Conservation (phyloP, 2,888 invertebrate species). For the Bellardia bayeri region DNA sequence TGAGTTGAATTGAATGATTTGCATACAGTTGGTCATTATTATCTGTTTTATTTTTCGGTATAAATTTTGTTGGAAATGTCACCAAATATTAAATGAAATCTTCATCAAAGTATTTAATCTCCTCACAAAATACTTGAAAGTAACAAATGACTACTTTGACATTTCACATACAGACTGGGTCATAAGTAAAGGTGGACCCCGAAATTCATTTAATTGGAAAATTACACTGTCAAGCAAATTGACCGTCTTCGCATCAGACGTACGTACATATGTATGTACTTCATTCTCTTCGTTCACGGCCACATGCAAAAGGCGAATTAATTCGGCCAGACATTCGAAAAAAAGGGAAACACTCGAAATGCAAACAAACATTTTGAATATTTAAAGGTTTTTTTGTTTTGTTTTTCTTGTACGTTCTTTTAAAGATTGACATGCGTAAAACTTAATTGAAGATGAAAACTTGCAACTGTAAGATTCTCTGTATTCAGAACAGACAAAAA, state of each 20-base stretch:
- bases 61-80: slow-evolving; percentile 61
- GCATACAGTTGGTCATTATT: slow-evolving; percentile 44
- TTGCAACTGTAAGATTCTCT: slow-evolving; percentile 73
- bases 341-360: slow-evolving; percentile 29
- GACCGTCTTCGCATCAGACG: slow-evolving; percentile 63
- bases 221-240: slow-evolving; percentile 72
- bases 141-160: slow-evolving; percentile 68
- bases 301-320: slow-evolving; percentile 57
- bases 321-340: slow-evolving; percentile 46
- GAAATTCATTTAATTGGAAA: slow-evolving; percentile 73
- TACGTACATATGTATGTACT: neutral
- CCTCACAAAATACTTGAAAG: slow-evolving; percentile 41
- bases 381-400: slow-evolving; percentile 45
- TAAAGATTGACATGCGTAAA: slow-evolving; percentile 73
- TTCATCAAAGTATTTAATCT: slow-evolving; percentile 69
- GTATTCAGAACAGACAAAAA: slow-evolving; percentile 29
- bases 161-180: slow-evolving; percentile 47
- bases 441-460: slow-evolving; percentile 73
- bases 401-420: slow-evolving; percentile 48
- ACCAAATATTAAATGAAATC: slow-evolving; percentile 69
- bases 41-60: slow-evolving; percentile 12
- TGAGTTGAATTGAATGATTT: slow-evolving; percentile 41
- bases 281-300: slow-evolving; percentile 22
- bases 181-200: slow-evolving; percentile 39
- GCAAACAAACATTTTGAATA: slow-evolving; percentile 62